Conservation (phyloP, 2,888 invertebrate species). For the Rhopalosiphum nymphaeae region DNA sequence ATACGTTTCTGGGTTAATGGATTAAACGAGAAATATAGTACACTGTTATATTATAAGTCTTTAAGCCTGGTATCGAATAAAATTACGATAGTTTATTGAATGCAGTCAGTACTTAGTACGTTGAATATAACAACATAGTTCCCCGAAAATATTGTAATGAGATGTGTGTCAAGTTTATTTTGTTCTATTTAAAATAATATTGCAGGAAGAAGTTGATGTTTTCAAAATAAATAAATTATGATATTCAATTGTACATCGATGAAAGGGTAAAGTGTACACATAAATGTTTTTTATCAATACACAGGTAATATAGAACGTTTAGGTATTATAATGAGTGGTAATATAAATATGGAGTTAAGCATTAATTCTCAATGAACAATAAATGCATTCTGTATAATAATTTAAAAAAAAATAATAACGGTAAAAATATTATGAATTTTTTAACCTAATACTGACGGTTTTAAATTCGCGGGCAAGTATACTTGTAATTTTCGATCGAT, state of each 20-base stretch:
- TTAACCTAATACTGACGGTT: not conserved
- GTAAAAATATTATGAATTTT: not conserved
- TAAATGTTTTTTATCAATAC: not conserved
- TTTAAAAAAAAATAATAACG: not conserved
- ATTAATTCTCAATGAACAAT: not conserved
- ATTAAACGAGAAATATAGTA: not conserved
- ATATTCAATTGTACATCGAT: not conserved
- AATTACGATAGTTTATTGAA: not conserved
- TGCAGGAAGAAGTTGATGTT: not conserved
- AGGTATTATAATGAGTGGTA: not conserved
- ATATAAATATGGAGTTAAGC: not conserved
- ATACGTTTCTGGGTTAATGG: not conserved
- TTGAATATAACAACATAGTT: not conserved
- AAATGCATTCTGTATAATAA: not conserved
- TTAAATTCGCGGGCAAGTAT: not conserved
- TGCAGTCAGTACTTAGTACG: not conserved
- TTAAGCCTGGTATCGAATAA: not conserved
- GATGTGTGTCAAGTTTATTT: not conserved
- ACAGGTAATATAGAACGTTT: not conserved
- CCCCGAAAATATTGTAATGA: not conserved
- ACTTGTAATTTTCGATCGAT: not conserved
- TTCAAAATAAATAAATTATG: not conserved
- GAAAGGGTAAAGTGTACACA: not conserved
- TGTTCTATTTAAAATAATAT: not conserved
- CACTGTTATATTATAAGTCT: not conserved